Evolutionary conservation across 2,113 vertebrate species (phyloP).

Genomic region (Fregetta grallaria): DNA sequence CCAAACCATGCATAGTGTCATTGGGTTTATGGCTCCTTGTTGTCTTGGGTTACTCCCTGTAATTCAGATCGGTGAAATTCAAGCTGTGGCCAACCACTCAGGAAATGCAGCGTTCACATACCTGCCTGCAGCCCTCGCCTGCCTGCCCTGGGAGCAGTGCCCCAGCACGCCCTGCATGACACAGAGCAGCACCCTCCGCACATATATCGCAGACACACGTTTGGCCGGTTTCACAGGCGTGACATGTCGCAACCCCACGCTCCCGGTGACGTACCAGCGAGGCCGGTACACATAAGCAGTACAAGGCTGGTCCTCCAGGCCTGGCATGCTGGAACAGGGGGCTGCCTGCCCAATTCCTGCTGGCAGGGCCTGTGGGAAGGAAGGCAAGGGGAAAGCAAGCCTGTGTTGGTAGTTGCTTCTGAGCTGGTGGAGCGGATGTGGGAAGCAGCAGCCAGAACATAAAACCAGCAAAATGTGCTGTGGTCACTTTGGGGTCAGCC

Average conservation of each 20-base stretch:
- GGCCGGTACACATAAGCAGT: accelerated
- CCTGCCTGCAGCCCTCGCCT: not conserved
- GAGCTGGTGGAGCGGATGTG: accelerated
- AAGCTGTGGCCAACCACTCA: not conserved
- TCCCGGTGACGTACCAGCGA: not conserved
- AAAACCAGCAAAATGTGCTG: not conserved
- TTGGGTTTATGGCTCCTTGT: accelerated
- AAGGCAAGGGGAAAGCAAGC: not conserved
- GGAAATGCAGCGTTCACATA: accelerated
- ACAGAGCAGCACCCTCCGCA: not conserved
- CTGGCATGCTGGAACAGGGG: not conserved
- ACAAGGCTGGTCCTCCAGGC: not conserved
- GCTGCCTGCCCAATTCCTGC: accelerated
- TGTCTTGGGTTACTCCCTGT: not conserved
- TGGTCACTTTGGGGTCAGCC: too few relatives aligned
- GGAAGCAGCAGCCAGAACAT: not conserved
- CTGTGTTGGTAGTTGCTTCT: not conserved
- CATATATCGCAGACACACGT: accelerated
- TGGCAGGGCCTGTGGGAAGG: not conserved
- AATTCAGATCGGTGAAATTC: not conserved
- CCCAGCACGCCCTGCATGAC: accelerated
- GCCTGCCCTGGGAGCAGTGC: not conserved
- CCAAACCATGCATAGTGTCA: accelerated
- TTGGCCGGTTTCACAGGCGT: not conserved
- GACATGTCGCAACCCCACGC: accelerated